Evolutionary conservation across 2,888 invertebrate genomes (phyloP).

Genomic region (Amblyjoppa proteus): DNA sequence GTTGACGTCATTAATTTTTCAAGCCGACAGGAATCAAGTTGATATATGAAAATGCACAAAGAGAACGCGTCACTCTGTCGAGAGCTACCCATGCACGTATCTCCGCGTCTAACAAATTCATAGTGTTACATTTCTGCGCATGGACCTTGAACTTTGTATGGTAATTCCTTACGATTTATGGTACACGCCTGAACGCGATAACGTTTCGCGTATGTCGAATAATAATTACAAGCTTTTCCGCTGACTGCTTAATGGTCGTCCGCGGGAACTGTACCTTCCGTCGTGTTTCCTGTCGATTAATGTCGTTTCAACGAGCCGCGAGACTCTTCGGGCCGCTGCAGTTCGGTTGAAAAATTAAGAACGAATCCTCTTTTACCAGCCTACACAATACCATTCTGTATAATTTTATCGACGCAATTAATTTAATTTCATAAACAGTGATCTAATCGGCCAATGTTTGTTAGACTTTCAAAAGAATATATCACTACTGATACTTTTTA

Average conservation of each 20-base stretch:
- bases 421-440: not conserved
- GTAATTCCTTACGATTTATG: slow-evolving; percentile 61
- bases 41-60: slow-evolving; percentile 14
- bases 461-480: not conserved
- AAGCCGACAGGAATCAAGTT: not conserved
- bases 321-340: not conserved
- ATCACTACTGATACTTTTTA: too few species aligned
- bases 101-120: slow-evolving; percentile 38
- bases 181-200: slow-evolving; percentile 56
- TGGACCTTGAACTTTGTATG: slow-evolving; percentile 68
- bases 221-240: slow-evolving; percentile 60
- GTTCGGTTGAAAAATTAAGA: not conserved
- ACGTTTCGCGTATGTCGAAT: slow-evolving; percentile 62
- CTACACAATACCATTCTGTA: not conserved
- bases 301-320: not conserved
- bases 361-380: not conserved
- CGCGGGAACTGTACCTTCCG: slow-evolving; percentile 10
- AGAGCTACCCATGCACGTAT: slow-evolving; percentile 63
- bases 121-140: slow-evolving; percentile 54
- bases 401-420: not conserved
- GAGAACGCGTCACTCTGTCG: slow-evolving; percentile 44
- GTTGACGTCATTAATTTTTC: not conserved
- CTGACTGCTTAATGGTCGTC: slow-evolving; percentile 46
- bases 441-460: not conserved
- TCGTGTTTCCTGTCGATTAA: slow-evolving; percentile 43